Percentiles rank a stretch among this genome's conserved stretches.
These are phyloP conservation scores for Meteorus sp. DNA, from an alignment of 1,140 invertebrate species.

Conservation along the genomic window DNA sequence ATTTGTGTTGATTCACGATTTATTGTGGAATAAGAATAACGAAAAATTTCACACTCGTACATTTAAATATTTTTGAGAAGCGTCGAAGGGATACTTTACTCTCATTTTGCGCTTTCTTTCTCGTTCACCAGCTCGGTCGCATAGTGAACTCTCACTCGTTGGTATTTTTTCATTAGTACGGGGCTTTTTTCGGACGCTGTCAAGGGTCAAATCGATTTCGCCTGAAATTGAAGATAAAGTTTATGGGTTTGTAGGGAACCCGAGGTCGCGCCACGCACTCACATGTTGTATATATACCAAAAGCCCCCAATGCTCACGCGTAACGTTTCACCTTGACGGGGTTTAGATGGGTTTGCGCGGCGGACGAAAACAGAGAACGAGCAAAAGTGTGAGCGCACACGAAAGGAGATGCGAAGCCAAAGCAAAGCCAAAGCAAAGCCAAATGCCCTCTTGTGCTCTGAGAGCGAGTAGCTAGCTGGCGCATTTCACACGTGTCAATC, in stretches of 20 bases:
- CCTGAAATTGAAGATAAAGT: slow-evolving; percentile 46
- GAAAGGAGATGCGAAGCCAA: background rate
- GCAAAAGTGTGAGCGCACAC: background rate
- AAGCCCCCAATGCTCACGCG: too few relatives aligned
- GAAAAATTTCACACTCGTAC: too few relatives aligned
- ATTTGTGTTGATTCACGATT: too few relatives aligned
- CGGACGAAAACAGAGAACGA: background rate
- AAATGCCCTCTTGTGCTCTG: slow-evolving; percentile 6
- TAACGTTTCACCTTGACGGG: slow-evolving; percentile 7
- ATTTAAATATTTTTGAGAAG: too few relatives aligned
- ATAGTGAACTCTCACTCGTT: background rate
- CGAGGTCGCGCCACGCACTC: slow-evolving; percentile 27
- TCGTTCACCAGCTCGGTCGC: too few relatives aligned
- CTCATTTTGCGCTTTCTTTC: too few relatives aligned
- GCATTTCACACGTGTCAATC: slow-evolving; percentile 40
- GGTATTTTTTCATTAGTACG: slow-evolving; percentile 7
- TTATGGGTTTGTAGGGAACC: slow-evolving; percentile 36
- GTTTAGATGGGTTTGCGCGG: background rate
- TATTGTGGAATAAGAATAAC: too few relatives aligned
- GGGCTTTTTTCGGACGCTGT: slow-evolving; percentile 19
- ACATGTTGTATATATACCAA: too few relatives aligned
- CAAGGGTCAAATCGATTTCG: slow-evolving; percentile 49
- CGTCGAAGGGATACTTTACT: too few relatives aligned
- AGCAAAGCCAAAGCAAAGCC: slow-evolving; percentile 26
- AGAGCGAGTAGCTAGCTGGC: slow-evolving; percentile 31